Base-by-base conservation (phyloP, 2,888 invertebrate species). In the Eledona agricola region DNA sequence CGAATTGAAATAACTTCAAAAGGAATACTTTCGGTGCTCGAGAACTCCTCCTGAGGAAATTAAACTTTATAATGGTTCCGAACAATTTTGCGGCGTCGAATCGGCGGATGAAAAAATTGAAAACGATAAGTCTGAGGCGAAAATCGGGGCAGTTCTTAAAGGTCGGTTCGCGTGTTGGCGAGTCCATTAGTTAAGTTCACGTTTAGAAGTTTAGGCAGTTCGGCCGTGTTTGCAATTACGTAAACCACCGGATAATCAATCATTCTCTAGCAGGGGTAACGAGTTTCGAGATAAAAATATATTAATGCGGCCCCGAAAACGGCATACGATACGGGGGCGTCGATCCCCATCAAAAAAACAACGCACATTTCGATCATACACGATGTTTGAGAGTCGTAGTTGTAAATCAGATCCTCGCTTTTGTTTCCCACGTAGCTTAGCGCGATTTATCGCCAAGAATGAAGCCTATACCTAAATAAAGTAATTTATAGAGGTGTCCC, bases 111-210 rank as follows among this genome's bases (percentile, higher is more conserved):
- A 47, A 47, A 46, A 47, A 47, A 28, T 28, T 37, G 37, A 37
- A 47, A 47, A 47, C 23, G 34, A 25, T 26, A 4, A 11, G 19
- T 25, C 11, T 29, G 29, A 37, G 37, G 37, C 47, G 47, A 47
- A 47, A 47, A 47, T 47, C 47, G 37, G 13, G 28, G 28, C 47
- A 29, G 29, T 52, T 55, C 53, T 58, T 55, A 52, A 59, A 49
- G 59, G 59, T 57, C 58, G 53, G 60, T 62, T 70, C 60, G 70
- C 68, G 68, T 66, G 70, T 55, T 31, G 22, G 55, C 38, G 52
- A 61, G 65, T 69, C 70, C 69, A 71, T 71, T 71, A 71, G 70
- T 70, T 67, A 65, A 64, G 68, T 70, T 68, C 70, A 67, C 67
- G 70, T 67, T 68, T 67, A 61, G 68, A 66, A 66, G 63, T 69